Evolutionary conservation across 2,888 invertebrate species (phyloP).

Genomic region (Parnassius orleans): DNA sequence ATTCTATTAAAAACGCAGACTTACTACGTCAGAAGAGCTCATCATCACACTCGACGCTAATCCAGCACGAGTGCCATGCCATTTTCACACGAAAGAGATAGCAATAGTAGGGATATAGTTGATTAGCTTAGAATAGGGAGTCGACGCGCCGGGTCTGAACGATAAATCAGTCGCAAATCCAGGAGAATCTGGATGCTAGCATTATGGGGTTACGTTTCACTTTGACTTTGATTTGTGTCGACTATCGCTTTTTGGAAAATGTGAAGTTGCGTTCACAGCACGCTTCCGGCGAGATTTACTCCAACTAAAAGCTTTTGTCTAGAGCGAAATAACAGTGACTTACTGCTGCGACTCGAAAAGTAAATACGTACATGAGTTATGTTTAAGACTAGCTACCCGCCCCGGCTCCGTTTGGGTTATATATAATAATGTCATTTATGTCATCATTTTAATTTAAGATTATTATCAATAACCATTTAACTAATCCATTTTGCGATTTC

Average conservation of each 20-base stretch:
- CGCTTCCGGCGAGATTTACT: not conserved
- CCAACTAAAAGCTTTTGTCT: conserved; percentile 22
- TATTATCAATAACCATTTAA: too few relatives aligned
- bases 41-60: not conserved
- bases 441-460: too few relatives aligned
- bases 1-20: not conserved
- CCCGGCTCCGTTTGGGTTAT: too few relatives aligned
- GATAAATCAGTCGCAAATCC: conserved; percentile 33
- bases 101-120: not conserved
- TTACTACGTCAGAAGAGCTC: not conserved
- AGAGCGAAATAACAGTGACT: conserved; percentile 1
- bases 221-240: conserved; percentile 33
- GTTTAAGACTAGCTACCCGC: too few relatives aligned
- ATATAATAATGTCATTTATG: too few relatives aligned
- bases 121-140: conserved; percentile 15
- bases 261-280: conserved; percentile 20
- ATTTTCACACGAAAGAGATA: conserved; percentile 1
- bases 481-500: too few relatives aligned
- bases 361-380: not conserved
- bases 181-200: conserved; percentile 14
- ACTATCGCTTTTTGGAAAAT: conserved; percentile 25
- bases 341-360: not conserved
- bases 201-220: conserved; percentile 23
- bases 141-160: not conserved
- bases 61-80: not conserved